These are phyloP conservation scores for Chrysochloris asiatica DNA, from an alignment of 2,113 vertebrate species.

Conservation along the genomic window DNA sequence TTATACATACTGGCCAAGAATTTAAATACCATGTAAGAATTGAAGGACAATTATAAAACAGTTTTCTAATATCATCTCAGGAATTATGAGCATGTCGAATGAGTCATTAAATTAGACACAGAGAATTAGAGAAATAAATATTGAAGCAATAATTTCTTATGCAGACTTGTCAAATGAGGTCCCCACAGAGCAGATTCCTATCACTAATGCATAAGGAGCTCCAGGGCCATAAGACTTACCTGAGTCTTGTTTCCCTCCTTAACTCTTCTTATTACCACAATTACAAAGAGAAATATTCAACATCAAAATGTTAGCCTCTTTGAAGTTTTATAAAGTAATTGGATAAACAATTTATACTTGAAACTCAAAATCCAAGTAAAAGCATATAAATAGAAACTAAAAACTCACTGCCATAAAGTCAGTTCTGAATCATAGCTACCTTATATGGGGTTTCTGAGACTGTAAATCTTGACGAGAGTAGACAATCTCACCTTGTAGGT, in stretches of 20 bases:
- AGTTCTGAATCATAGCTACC: too few species aligned
- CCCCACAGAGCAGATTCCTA: slow-evolving; percentile 36
- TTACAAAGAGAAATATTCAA: not conserved
- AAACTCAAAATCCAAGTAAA: too few species aligned
- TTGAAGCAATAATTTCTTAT: slow-evolving; percentile 62
- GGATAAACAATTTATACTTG: not conserved
- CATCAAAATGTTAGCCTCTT: not conserved
- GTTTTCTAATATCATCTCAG: slow-evolving; percentile 69
- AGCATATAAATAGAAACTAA: too few species aligned
- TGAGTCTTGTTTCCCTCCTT: slow-evolving; percentile 7
- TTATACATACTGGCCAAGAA: not conserved
- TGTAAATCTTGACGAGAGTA: too few species aligned
- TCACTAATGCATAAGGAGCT: slow-evolving; percentile 40
- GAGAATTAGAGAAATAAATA: slow-evolving; percentile 67
- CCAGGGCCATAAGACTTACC: not conserved
- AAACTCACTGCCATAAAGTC: too few species aligned
- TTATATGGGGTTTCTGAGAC: too few species aligned
- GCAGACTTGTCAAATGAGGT: slow-evolving; percentile 49
- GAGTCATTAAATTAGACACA: slow-evolving; percentile 69
- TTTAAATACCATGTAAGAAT: slow-evolving; percentile 66
- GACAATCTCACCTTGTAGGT: too few species aligned
- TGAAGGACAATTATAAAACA: slow-evolving; percentile 58
- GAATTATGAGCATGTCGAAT: slow-evolving; percentile 68
- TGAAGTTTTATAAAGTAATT: slow-evolving; percentile 6
- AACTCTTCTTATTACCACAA: not conserved